phyloP scores from a whole-genome alignment of 2,888 invertebrate genomes.

The Pinctada fucata region DNA sequence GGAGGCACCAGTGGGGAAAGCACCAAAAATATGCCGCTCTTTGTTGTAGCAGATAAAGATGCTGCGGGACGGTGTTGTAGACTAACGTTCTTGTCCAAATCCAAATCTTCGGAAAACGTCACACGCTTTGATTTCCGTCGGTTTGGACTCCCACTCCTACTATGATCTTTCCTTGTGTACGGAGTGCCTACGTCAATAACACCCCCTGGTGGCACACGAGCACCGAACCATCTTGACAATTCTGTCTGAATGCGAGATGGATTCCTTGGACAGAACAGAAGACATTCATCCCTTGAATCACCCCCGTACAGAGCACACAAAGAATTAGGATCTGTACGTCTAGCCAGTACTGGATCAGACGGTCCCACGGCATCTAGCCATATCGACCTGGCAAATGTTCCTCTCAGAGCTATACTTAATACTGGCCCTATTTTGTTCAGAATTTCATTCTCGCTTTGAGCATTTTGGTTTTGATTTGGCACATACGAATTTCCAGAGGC shows the following conservation, averaged over 20 bases:
- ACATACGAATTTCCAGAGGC: conserved; percentile 38
- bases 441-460: conserved; percentile 44
- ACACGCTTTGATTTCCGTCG: conserved; percentile 59
- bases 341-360: conserved; percentile 69
- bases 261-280: conserved; percentile 71
- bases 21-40: conserved; percentile 66
- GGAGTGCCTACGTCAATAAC: conserved; percentile 68
- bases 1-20: conserved; percentile 70
- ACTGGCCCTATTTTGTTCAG: conserved; percentile 69
- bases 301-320: conserved; percentile 73
- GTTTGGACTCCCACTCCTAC: conserved; percentile 59
- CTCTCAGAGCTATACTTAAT: conserved; percentile 69
- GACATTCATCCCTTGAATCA: conserved; percentile 64
- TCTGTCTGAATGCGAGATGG: conserved; percentile 63
- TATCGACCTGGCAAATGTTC: conserved; percentile 65
- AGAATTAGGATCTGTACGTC: conserved; percentile 71
- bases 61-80: conserved; percentile 59
- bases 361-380: conserved; percentile 74
- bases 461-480: conserved; percentile 36
- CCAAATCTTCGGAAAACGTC: conserved; percentile 44
- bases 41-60: conserved; percentile 64
- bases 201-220: conserved; percentile 67
- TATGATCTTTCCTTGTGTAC: conserved; percentile 57
- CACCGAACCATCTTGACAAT: conserved; percentile 73
- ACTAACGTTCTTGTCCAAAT: conserved; percentile 35